Percentiles rank a stretch among this genome's conserved stretches.
Evolutionary conservation across 2,888 invertebrate genomes (phyloP).

Genomic region (Folsomia manolachei): DNA sequence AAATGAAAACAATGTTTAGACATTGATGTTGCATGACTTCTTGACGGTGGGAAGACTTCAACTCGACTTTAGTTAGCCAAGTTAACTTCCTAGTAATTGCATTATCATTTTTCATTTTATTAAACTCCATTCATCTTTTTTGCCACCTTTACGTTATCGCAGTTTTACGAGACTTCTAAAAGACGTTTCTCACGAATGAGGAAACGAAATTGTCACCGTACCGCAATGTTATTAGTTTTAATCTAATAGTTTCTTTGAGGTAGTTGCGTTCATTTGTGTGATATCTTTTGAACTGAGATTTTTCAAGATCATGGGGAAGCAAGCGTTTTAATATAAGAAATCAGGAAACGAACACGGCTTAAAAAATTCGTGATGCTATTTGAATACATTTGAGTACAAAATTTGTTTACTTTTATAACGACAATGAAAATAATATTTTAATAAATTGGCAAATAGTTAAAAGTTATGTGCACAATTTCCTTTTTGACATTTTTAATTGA

Average conservation of each 20-base stretch:
- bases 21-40: no score
- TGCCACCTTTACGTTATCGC: not conserved
- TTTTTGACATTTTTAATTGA: no score
- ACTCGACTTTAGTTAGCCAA: not conserved
- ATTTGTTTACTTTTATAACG: no score
- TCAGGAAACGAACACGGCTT: no score
- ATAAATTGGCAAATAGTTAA: no score
- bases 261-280: not conserved
- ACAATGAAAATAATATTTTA: no score
- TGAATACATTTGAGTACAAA: no score
- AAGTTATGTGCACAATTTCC: no score
- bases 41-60: not conserved
- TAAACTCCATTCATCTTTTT: not conserved
- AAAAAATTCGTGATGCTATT: no score
- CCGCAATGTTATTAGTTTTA: not conserved
- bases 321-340: no score
- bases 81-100: conserved; percentile 2
- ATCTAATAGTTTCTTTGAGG: no score
- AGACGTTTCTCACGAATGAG: conserved; percentile 8
- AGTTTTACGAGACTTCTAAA: not conserved
- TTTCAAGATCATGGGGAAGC: not conserved
- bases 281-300: not conserved
- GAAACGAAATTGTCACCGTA: not conserved
- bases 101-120: not conserved
- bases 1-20: no score